Base-by-base conservation (phyloP, 1,140 invertebrate species). In the Artemia franciscana region DNA sequence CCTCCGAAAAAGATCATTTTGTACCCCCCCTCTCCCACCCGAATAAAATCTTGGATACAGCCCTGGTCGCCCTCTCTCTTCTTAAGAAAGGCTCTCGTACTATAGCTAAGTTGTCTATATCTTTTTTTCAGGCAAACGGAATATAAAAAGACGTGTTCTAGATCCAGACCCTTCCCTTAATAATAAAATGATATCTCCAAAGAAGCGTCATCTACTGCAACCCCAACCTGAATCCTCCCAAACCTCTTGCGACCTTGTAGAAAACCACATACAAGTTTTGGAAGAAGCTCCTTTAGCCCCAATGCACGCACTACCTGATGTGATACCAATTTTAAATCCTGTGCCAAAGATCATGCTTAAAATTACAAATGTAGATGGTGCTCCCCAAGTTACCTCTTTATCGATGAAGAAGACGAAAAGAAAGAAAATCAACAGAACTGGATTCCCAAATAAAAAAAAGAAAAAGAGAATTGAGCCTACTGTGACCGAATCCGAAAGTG, bases 381-480 rank as follows among this genome's bases (percentile, higher is more conserved):
- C 39, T 51, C 39, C 39, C 39, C 39, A 51, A 51, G 39, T 51
- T 12, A 51, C 39, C 1, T 51, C 39, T 15, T 12, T 51, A 12
- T 15, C 39, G 21, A 12, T 51, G 21, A 51, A 51, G 39, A 51
- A 51, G 21, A 18, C 21, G 21, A 78, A 86, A 60, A 81, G 85
- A 59, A 83, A 87, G 72, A 77, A 82, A 5, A 82, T 84, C 12
- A 91, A 91, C 71, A 77, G 85, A 66, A 91, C 88, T 9, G 88
- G 87, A 5, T 91, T 91, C 72, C 88, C 88, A 0, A 85, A 80
- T 18, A 75, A 85, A 18, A 86, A 87, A 67, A 86, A 84, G 67
- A 91, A 88, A 70, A 89, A 88, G 70, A 85, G 86, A 68, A 39
- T 26, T 21, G 24, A 57, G 57, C 26, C 58, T 60, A 25, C n/a